Base-by-base conservation (phyloP, 2,797 vertebrate genomes). In the Amniataba percoides region DNA sequence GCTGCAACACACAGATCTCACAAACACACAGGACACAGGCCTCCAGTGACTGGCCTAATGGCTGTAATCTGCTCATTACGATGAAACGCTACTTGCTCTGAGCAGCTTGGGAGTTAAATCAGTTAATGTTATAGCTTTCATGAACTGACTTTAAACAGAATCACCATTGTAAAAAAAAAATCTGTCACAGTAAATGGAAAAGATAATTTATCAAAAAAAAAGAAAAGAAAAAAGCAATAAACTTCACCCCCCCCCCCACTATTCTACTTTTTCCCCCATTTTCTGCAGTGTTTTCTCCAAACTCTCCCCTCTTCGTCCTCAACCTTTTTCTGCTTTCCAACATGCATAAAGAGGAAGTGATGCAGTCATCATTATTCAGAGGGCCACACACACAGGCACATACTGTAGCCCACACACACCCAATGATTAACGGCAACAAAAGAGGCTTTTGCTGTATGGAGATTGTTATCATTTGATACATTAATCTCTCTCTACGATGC, bases 381-480 rank as follows among this genome's bases (percentile, higher is more conserved):
- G 39, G 25, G 40, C 62, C 84, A 68, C 78, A 78, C 79, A n/a
- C 74, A 48, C 49, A 57, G 58, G 66, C 52, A 34, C 48, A 52
- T 5, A n/a, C 62, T 23, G 48, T 63, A 63, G 65, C 56, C 56
- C 16, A 16, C 74, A 65, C 74, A 61, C 57, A 64, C 45, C 21
- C 45, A 58, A 78, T 91, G 90, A 94, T 93, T 92, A 91, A 91
- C 81, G 14, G 59, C 75, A 78, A 88, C 87, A 90, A 88, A 92
- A 84, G 86, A 80, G 59, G 65, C 72, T 88, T 87, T 86, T 86
- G 57, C 82, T 87, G 81, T 84, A 80, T 74, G 58, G 59, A 88
- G 92, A 94, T 91, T 83, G 78, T 93, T 88, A 94, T 94, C 91
- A 88, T 86, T 74, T 87, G 69, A 90, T 84, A 81, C 79, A 84